A percentile compares a stretch with the other conserved stretches of the same genome.
Conservation (phyloP, 1,140 invertebrate species). For the Epicauta chinensis region DNA sequence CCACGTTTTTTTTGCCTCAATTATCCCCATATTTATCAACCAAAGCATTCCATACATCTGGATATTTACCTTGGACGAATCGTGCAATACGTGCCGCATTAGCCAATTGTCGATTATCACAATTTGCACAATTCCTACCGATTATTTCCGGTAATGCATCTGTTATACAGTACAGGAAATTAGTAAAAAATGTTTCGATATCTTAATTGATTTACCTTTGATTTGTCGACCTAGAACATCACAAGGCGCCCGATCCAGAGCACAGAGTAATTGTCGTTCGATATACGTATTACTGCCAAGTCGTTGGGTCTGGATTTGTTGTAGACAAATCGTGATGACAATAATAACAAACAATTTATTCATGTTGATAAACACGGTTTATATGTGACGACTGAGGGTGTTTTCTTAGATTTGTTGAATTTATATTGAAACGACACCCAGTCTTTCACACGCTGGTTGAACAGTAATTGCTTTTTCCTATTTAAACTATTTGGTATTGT, state of each 20-base stretch:
- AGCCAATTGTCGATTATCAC: slow-evolving; percentile 43
- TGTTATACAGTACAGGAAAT: too few relatives aligned
- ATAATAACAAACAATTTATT: too few relatives aligned
- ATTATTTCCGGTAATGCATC: slow-evolving; percentile 49
- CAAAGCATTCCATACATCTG: slow-evolving; percentile 47
- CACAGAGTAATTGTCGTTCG: slow-evolving; percentile 44
- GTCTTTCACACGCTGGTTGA: slow-evolving; percentile 5
- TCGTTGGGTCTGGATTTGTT: too few relatives aligned
- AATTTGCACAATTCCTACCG: slow-evolving; percentile 45
- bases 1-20: background rate
- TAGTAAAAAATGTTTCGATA: slow-evolving; percentile 16
- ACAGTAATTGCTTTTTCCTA: too few relatives aligned
- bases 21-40: slow-evolving; percentile 44
- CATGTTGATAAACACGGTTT: too few relatives aligned
- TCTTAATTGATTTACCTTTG: slow-evolving; percentile 40
- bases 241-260: slow-evolving; percentile 45
- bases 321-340: too few relatives aligned
- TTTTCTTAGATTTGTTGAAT: background rate
- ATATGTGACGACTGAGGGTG: slow-evolving; percentile 4
- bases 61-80: slow-evolving; percentile 47
- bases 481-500: too few relatives aligned
- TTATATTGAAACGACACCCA: slow-evolving; percentile 11
- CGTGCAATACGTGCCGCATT: slow-evolving; percentile 46
- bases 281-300: slow-evolving; percentile 27
- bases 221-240: slow-evolving; percentile 44